Base-by-base conservation (phyloP, 2,113 vertebrate genomes). In the Cephalopterus ornatus region DNA sequence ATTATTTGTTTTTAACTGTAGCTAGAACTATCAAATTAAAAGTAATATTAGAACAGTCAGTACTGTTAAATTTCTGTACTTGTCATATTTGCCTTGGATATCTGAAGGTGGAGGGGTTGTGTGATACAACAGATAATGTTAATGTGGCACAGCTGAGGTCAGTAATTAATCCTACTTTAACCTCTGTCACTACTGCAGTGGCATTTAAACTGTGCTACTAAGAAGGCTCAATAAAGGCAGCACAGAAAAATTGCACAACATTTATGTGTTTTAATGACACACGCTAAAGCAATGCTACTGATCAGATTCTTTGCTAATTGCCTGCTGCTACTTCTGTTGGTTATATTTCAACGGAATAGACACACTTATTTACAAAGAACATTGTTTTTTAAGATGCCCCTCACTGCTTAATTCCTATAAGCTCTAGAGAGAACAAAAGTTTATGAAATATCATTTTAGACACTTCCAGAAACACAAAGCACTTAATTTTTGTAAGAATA, bases 301-400 rank as follows among this genome's bases (percentile, higher is more conserved):
- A 98, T 98, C 94, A 97, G 83, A 95, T 95, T 95, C 35, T 75
- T 92, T 81, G 59, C 90, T 97, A 97, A 97, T 98, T 97, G 92
- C 88, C 89, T 95, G 95, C 96, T 98, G 87, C 82, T 96, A 53
- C 79, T 96, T 85, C 82, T 81, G 41, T 89, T 93, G 87, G 61
- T 86, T 95, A 39, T 83, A 92, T 92, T 97, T 96, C 93, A 96
- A 84, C 37, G 76, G 85, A 96, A 78, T 11, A 68, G 82, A 96
- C 73, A 83, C 37, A 63, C 67, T 85, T 96, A 81, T 88, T 96
- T 92, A 95, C 81, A 92, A 97, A 86, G 35, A 95, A 53, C 19
- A 28, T 73, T 92, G 76, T 68, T 96, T 94, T 92, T 88, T 56
- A 72, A 80, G 70, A 89, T 92, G 41, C 3, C 24, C 39, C 50